Evolutionary conservation across 2,113 vertebrate species (phyloP).

Genomic region (Tragelaphus scriptus): DNA sequence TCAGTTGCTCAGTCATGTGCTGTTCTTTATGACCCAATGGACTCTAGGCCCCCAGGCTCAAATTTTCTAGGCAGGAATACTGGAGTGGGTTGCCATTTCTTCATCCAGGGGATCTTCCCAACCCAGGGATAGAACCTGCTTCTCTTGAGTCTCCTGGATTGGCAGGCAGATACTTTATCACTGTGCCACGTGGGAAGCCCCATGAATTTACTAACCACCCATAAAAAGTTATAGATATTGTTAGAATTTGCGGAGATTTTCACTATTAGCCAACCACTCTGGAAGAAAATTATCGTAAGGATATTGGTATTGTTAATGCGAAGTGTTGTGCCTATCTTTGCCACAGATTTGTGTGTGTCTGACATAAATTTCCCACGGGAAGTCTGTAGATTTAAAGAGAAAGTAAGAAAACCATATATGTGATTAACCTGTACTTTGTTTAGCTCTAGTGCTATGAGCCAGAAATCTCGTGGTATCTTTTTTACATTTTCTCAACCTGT

Average conservation of each 20-base stretch:
- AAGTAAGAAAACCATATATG: neutral
- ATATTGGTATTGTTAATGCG: neutral
- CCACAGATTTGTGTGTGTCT: neutral
- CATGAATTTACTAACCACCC: neutral
- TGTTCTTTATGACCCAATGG: neutral
- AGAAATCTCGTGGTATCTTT: neutral
- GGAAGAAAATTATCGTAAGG: neutral
- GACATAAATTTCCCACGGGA: neutral
- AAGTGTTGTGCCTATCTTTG: neutral
- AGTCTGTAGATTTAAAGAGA: neutral
- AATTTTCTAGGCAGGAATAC: neutral
- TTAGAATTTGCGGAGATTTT: constrained; percentile 6
- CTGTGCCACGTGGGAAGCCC: neutral
- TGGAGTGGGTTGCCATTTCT: neutral
- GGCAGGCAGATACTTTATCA: neutral
- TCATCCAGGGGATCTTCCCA: neutral
- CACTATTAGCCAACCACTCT: neutral
- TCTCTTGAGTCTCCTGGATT: neutral
- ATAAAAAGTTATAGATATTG: neutral
- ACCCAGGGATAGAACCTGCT: neutral
- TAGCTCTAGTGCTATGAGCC: neutral
- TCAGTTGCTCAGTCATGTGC: neutral
- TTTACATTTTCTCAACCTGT: neutral
- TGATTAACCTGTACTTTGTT: neutral
- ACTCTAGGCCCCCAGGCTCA: neutral